Evolutionary conservation across 1,140 invertebrate genomes (phyloP).

Genomic region (Microplitis mediator): DNA sequence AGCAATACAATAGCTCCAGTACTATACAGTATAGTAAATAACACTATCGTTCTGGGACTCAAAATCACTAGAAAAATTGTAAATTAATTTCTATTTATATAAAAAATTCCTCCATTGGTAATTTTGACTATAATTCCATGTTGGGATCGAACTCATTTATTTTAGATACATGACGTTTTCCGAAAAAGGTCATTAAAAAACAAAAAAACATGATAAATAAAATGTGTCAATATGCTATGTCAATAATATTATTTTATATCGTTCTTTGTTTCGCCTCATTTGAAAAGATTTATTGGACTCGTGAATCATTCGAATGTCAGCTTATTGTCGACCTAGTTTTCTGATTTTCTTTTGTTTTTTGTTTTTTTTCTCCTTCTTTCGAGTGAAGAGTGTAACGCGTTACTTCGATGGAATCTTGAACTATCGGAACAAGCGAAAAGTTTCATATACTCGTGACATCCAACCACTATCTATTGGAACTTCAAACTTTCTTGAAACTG

Average conservation of each 20-base stretch:
- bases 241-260: background rate
- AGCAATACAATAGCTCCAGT: no score
- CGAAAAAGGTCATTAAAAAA: background rate
- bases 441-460: background rate
- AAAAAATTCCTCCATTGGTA: no score
- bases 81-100: no score
- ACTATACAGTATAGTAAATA: no score
- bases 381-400: background rate
- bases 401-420: background rate
- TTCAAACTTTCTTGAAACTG: background rate
- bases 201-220: no score
- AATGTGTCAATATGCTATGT: no score
- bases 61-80: no score
- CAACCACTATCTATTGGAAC: background rate
- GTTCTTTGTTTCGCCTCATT: background rate
- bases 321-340: slow-evolving; percentile 4
- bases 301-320: slow-evolving; percentile 10
- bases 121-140: no score
- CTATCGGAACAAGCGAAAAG: background rate
- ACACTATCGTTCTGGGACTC: no score
- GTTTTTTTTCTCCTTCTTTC: background rate
- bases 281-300: slow-evolving; percentile 7
- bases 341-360: background rate
- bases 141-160: no score
- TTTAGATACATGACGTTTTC: background rate